Evolutionary conservation across 2,888 invertebrate species (phyloP).

Genomic region (Ophion obscuratus): DNA sequence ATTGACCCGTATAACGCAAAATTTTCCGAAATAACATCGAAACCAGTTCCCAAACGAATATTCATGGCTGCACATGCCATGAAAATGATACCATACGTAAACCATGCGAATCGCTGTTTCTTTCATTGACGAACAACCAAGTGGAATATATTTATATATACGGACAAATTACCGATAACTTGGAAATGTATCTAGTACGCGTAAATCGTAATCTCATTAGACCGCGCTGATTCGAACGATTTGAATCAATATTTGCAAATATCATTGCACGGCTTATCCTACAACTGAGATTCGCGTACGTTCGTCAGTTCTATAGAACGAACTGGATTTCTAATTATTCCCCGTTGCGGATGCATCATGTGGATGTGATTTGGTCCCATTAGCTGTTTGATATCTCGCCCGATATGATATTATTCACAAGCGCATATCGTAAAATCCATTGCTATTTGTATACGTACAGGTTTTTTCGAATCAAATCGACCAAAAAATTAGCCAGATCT

Average conservation of each 20-base stretch:
- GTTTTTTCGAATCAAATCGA: too few species aligned
- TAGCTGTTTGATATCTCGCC: not conserved
- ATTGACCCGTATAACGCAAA: not conserved
- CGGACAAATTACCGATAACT: slow-evolving; percentile 42
- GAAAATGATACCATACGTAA: not conserved
- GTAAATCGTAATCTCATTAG: slow-evolving; percentile 64
- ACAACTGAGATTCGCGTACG: not conserved
- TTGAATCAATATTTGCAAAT: slow-evolving; percentile 72
- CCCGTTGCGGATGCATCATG: not conserved
- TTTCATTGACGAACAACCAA: not conserved
- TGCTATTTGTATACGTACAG: too few species aligned
- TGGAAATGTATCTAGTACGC: slow-evolving; percentile 13
- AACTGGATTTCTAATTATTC: slow-evolving; percentile 2
- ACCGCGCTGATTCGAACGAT: slow-evolving; percentile 72
- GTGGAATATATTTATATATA: not conserved
- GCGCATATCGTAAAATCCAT: not conserved
- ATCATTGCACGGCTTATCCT: slow-evolving; percentile 66
- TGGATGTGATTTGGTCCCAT: not conserved
- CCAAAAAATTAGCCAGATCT: too few species aligned
- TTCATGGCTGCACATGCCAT: not conserved
- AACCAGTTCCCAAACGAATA: not conserved
- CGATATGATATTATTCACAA: not conserved
- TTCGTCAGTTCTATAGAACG: not conserved
- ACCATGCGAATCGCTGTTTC: not conserved
- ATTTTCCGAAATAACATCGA: not conserved